phyloP scores from a whole-genome alignment of 2,888 invertebrate genomes.

The Ochropleura plecta region DNA sequence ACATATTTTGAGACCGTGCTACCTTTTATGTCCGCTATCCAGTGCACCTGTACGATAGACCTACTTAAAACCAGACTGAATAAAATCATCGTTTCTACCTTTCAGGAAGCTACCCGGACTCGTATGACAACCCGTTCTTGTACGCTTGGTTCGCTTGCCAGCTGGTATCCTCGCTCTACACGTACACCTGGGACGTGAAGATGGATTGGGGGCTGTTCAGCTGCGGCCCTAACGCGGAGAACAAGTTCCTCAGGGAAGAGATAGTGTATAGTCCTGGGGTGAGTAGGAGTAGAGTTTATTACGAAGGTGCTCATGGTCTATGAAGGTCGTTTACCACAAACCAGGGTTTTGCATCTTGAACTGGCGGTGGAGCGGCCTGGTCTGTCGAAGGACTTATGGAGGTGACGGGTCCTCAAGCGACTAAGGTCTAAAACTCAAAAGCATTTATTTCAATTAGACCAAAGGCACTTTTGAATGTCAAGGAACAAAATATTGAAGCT shows the following conservation, averaged over 20 bases:
- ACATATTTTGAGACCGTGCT: neutral
- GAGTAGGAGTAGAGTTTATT: slow-evolving; percentile 73
- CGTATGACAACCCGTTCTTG: slow-evolving; percentile 95
- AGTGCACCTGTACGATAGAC: neutral
- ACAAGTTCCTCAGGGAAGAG: slow-evolving; percentile 97
- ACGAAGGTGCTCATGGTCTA: neutral
- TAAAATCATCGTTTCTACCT: neutral
- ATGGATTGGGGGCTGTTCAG: slow-evolving; percentile 99
- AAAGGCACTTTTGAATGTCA: no score
- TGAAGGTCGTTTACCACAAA: neutral
- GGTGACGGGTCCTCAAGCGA: neutral
- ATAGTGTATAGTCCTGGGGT: slow-evolving; percentile 98
- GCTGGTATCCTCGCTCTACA: slow-evolving; percentile 97
- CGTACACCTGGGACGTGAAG: slow-evolving; percentile 99
- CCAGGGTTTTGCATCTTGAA: neutral
- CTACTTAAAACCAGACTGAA: neutral
- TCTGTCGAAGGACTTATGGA: neutral
- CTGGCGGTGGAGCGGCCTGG: no score
- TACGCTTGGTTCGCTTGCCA: slow-evolving; percentile 97
- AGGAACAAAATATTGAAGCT: no score
- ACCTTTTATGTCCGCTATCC: neutral
- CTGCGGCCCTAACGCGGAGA: slow-evolving; percentile 95
- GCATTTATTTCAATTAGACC: no score
- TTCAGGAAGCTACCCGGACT: slow-evolving; percentile 90
- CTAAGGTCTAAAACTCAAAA: no score